Conservation (phyloP, 2,797 vertebrate species). For the Chlorospingus flavigularis region DNA sequence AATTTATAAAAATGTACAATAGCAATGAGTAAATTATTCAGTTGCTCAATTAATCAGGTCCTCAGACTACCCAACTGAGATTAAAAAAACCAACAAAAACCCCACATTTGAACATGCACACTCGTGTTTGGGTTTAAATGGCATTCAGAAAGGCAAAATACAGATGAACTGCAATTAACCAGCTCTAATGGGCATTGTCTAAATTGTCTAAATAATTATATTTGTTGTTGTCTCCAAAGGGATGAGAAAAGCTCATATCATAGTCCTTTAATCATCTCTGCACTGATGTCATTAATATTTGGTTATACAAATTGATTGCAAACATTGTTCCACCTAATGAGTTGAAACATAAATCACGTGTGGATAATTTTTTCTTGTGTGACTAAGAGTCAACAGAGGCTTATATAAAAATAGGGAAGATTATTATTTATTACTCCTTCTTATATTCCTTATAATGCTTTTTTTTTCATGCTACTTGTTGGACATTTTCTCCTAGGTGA, state of each 20-base stretch:
- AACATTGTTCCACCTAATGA: slow-evolving; percentile 17
- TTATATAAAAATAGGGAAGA: background rate
- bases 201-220: background rate
- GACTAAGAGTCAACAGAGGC: background rate
- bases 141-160: slow-evolving; percentile 1
- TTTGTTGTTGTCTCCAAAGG: slow-evolving; percentile 18
- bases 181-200: background rate
- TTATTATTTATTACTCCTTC: background rate
- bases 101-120: background rate
- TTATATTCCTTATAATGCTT: background rate
- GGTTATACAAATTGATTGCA: slow-evolving; percentile 26
- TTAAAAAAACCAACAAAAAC: background rate
- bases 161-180: slow-evolving; percentile 23
- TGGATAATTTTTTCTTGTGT: background rate
- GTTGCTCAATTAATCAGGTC: slow-evolving; percentile 56
- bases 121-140: background rate
- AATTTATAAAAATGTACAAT: slow-evolving; percentile 56
- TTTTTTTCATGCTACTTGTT: background rate
- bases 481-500: background rate
- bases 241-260: background rate
- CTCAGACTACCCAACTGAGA: background rate
- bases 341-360: slow-evolving; percentile 7
- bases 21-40: slow-evolving; percentile 56
- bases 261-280: slow-evolving; percentile 34
- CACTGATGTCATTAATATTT: slow-evolving; percentile 40